Percentiles rank a stretch among this genome's conserved stretches.
Conservation (phyloP, 2,113 vertebrate genomes). For the Madoqua kirkii region DNA sequence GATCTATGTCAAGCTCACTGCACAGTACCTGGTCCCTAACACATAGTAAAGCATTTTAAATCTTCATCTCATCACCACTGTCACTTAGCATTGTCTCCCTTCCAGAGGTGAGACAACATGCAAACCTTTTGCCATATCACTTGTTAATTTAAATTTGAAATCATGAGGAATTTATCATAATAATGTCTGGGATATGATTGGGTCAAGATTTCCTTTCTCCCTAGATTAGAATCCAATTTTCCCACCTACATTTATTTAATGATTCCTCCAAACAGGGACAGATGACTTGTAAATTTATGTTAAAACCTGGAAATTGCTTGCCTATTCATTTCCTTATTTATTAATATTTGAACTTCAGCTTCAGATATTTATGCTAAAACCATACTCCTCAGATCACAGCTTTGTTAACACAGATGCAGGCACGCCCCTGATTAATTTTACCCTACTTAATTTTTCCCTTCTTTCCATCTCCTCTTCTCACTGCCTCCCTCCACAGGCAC, state of each 20-base stretch:
- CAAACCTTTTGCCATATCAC: background rate
- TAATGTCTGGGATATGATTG: background rate
- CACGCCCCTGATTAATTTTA: background rate
- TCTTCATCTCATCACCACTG: background rate
- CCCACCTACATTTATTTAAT: background rate
- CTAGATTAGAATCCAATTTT: background rate
- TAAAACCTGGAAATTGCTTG: background rate
- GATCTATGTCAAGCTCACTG: accelerated
- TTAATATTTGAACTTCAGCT: background rate
- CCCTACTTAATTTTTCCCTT: background rate
- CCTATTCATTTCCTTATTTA: background rate
- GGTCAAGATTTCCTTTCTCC: background rate
- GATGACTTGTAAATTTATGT: background rate
- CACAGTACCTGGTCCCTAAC: background rate
- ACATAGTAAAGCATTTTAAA: accelerated
- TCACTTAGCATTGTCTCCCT: background rate
- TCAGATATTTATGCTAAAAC: background rate
- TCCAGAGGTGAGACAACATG: background rate
- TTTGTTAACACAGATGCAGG: background rate
- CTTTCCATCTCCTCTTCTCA: background rate
- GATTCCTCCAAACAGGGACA: background rate
- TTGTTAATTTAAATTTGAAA: background rate
- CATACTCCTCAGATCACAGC: background rate
- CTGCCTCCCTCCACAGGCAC: background rate
- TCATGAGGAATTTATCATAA: background rate